Evolutionary conservation across 2,888 invertebrate species (phyloP), one percentile per base, ranked within the genome.

Genomic region (Dryococelus australis): DNA sequence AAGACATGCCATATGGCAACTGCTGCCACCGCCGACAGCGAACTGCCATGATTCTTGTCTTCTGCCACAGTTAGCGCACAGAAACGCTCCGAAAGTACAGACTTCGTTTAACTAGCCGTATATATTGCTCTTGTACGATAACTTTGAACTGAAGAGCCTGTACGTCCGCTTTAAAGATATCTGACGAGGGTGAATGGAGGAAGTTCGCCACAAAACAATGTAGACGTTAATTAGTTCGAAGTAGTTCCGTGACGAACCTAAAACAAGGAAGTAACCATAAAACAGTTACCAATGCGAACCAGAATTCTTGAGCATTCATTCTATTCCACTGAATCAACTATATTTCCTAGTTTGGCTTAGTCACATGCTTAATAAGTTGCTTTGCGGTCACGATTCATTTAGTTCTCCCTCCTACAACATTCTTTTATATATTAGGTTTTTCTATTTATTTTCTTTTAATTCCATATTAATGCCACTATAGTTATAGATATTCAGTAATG

Each of bases 161-260:
- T 65, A 24, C 65, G 20, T 65, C 65, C 20, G 65, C 65, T 65
- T 65, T 65, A 65, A 65, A 65, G 20, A 65, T n/a, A 65, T 65
- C 65, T 65, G 20, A 24, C 65, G 20, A n/a, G 65, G 65, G 24
- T n/a, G 65, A 65, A 65, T 65, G 20, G 65, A 65, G 65, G 65
- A 65, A 65, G 65, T 65, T 65, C 65, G 65, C 65, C n/a, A 65
- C 65, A 65, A 65, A n/a, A 65, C 65, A 65, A 65, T 65, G 65
- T 65, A 65, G 65, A 65, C 65, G 65, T 65, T 65, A 65, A 65
- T 65, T 65, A 65, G 65, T 65, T 65, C 20, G 16, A n/a, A 8
- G 65, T 65, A 65, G n/a, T 65, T 65, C n/a, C 65, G 65, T 65
- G 65, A 65, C 65, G 65, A 65, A 65, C 16, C 65, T n/a, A n/a